phyloP scores from a whole-genome alignment of 1,140 invertebrate genomes.

The Mylabris phalerata region DNA sequence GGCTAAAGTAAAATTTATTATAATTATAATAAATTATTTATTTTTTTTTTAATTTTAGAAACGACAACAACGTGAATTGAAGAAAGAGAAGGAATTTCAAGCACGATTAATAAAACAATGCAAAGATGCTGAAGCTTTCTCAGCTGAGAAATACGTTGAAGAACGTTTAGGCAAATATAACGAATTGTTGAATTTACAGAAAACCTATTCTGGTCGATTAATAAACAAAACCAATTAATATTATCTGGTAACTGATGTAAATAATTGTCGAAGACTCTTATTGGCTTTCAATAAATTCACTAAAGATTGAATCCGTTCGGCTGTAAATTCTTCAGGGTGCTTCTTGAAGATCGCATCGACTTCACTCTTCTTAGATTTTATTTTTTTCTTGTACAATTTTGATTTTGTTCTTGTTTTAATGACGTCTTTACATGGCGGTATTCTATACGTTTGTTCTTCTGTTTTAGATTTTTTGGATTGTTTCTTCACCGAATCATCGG shows the following conservation, averaged over 20 bases:
- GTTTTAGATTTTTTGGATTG: too few relatives aligned
- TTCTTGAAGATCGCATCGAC: too few relatives aligned
- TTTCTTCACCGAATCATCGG: too few relatives aligned
- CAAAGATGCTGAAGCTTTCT: constrained; percentile 65
- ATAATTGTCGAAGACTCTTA: constrained; percentile 32
- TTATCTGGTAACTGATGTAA: constrained; percentile 25
- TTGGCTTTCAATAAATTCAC: constrained; percentile 31
- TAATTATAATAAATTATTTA: constrained; percentile 1
- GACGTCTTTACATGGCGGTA: too few relatives aligned
- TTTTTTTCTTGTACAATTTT: too few relatives aligned
- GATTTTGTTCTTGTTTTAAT: too few relatives aligned
- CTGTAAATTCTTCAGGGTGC: constrained; percentile 25
- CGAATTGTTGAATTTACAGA: neutral
- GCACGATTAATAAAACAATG: constrained; percentile 59
- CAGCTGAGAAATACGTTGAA: constrained; percentile 62
- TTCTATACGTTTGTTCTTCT: too few relatives aligned
- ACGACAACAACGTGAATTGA: constrained; percentile 57
- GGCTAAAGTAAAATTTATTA: constrained; percentile 49
- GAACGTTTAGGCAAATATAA: constrained; percentile 28
- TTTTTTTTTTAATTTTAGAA: constrained; percentile 38
- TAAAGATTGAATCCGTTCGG: constrained; percentile 30
- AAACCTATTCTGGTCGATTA: neutral
- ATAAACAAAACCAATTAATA: constrained; percentile 1
- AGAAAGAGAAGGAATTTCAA: constrained; percentile 72
- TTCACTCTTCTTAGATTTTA: too few relatives aligned